These are phyloP conservation scores for Phoenoteleia sp. DNA, from an alignment of 2,888 invertebrate species.

Conservation along the genomic window DNA sequence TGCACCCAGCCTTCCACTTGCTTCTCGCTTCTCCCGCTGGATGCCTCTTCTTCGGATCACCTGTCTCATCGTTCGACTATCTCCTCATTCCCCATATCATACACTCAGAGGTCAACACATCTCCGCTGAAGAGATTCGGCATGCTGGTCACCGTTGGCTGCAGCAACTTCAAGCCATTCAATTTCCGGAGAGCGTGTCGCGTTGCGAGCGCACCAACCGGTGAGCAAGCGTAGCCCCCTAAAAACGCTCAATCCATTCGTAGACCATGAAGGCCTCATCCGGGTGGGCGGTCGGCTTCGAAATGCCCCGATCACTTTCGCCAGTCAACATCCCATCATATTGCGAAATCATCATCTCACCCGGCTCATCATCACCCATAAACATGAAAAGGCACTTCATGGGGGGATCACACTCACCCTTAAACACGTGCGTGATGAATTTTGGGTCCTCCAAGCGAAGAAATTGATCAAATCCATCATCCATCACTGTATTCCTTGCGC, in stretches of 20 bases:
- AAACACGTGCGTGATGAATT: background rate
- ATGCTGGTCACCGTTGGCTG: background rate
- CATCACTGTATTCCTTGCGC: constrained; percentile 51
- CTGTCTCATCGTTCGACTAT: too few species aligned
- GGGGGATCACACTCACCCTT: constrained; percentile 8
- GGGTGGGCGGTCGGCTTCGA: background rate
- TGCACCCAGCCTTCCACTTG: too few species aligned
- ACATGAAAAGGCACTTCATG: constrained; percentile 16
- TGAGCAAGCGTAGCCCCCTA: background rate
- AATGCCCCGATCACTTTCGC: background rate
- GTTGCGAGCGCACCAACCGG: background rate
- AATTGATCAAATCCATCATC: constrained; percentile 13
- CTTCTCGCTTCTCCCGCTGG: too few species aligned
- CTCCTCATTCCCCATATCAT: background rate
- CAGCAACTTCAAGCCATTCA: background rate
- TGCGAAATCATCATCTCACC: background rate
- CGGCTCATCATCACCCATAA: background rate
- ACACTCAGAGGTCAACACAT: background rate
- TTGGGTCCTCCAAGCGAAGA: constrained; percentile 17
- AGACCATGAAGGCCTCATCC: background rate
- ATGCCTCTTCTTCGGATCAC: too few species aligned
- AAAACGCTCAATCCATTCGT: background rate
- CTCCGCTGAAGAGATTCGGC: background rate
- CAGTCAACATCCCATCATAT: background rate
- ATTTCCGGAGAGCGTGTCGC: background rate